phyloP scores from a whole-genome alignment of 2,113 vertebrate genomes.

The Peromyscus polionotus region DNA sequence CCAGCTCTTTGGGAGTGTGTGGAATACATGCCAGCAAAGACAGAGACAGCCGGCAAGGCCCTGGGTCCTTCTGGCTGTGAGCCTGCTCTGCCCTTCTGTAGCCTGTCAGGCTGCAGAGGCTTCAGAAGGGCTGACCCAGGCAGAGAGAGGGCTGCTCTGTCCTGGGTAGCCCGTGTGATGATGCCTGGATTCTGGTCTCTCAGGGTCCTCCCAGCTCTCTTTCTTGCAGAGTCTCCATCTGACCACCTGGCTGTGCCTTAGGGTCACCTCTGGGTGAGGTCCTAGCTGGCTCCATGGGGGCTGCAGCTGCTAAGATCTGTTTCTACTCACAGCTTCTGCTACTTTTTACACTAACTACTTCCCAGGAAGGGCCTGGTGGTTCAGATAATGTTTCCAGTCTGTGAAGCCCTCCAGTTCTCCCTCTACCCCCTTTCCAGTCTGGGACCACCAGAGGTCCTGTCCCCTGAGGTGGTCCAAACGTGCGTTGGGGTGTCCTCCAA shows the following conservation, averaged over 20 bases:
- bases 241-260: conserved; percentile 16
- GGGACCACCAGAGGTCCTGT: background rate
- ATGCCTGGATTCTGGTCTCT: background rate
- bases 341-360: conserved; percentile 85
- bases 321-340: conserved; percentile 84
- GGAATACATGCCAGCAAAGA: background rate
- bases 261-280: conserved; percentile 64
- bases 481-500: background rate
- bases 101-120: background rate
- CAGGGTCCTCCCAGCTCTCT: background rate
- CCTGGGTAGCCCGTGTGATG: background rate
- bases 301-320: conserved; percentile 71
- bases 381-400: conserved; percentile 75
- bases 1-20: background rate
- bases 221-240: conserved; percentile 33
- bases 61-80: background rate
- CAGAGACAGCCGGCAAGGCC: rapidly evolving
- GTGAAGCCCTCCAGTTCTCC: background rate
- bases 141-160: background rate
- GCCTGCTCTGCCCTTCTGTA: background rate
- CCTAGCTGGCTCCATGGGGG: conserved; percentile 60
- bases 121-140: too few relatives aligned
- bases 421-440: background rate
- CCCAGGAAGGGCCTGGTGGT: conserved; percentile 72
- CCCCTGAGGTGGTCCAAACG: rapidly evolving